A percentile compares a stretch with the other conserved stretches of the same genome.
phyloP scores from a whole-genome alignment of 2,888 invertebrate species.

The Pherbina coryleti region DNA sequence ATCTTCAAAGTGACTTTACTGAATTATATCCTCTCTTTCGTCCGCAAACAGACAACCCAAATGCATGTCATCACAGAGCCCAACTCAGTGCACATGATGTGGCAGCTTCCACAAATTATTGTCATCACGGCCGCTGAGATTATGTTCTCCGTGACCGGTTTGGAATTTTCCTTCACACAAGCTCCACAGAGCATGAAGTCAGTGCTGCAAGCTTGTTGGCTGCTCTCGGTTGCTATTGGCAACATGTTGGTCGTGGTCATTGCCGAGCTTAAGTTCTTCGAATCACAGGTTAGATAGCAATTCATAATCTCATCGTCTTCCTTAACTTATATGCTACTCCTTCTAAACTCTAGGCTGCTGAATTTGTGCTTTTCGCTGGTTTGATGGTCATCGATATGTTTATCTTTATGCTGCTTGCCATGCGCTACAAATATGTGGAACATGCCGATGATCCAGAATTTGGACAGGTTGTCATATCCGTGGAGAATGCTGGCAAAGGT shows the following conservation, averaged over 20 bases:
- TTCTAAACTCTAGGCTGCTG: constrained; percentile 75
- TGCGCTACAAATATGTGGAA: constrained; percentile 80
- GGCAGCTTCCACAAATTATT: constrained; percentile 90
- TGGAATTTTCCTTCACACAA: constrained; percentile 96
- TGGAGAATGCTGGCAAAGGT: not conserved
- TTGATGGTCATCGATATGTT: constrained; percentile 88
- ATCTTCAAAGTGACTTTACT: not conserved
- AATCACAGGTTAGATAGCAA: constrained; percentile 57
- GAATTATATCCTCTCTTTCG: not conserved
- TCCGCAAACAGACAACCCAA: constrained; percentile 49
- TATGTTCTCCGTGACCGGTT: constrained; percentile 95
- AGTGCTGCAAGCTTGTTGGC: constrained; percentile 91
- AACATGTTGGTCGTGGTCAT: constrained; percentile 89
- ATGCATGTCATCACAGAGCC: constrained; percentile 71
- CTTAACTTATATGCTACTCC: not conserved
- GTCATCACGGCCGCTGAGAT: constrained; percentile 94
- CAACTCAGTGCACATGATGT: constrained; percentile 82
- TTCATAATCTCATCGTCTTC: not conserved
- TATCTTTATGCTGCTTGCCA: constrained; percentile 84
- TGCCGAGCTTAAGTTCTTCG: constrained; percentile 62
- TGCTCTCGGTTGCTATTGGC: constrained; percentile 92
- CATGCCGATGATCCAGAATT: constrained; percentile 46
- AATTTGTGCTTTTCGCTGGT: constrained; percentile 88
- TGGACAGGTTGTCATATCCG: constrained; percentile 32
- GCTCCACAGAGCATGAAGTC: constrained; percentile 95